phyloP scores from a whole-genome alignment of 1,140 invertebrate genomes.

The Leptoteleia sp. region DNA sequence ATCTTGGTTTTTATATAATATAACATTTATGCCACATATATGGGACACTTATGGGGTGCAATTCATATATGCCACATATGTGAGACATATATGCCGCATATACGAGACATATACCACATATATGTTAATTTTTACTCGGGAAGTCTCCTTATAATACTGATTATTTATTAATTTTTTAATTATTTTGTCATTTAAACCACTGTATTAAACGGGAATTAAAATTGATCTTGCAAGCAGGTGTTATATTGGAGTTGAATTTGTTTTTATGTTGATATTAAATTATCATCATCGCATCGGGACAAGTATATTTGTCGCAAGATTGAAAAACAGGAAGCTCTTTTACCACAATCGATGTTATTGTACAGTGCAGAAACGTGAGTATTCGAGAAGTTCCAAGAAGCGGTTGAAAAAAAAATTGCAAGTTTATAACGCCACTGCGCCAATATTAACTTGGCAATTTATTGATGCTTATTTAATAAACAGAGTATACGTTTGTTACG shows the following conservation, averaged over 20 bases:
- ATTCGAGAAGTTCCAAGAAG: constrained; percentile 30
- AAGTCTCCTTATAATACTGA: too few relatives aligned
- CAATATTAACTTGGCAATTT: constrained; percentile 37
- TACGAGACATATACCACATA: too few relatives aligned
- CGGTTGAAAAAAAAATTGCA: constrained; percentile 23
- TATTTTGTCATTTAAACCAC: constrained; percentile 9
- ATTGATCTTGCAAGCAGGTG: constrained; percentile 4
- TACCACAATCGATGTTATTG: constrained; percentile 32
- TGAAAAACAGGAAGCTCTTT: constrained; percentile 53
- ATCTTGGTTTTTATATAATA: too few relatives aligned
- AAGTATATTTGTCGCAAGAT: constrained; percentile 22
- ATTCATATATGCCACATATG: too few relatives aligned
- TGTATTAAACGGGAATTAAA: constrained; percentile 1
- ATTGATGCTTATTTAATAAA: constrained; percentile 24
- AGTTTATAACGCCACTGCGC: constrained; percentile 34
- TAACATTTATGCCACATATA: too few relatives aligned
- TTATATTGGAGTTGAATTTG: constrained; percentile 21
- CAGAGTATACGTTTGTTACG: neutral
- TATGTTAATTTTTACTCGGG: too few relatives aligned
- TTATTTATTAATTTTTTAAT: constrained; percentile 11
- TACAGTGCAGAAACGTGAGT: constrained; percentile 33
- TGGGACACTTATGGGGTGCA: too few relatives aligned
- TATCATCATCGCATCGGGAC: constrained; percentile 38
- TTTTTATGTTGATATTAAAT: constrained; percentile 32
- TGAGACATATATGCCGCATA: too few relatives aligned